Base-by-base conservation (phyloP, 2,113 vertebrate genomes). In the Empidonax alnorum region DNA sequence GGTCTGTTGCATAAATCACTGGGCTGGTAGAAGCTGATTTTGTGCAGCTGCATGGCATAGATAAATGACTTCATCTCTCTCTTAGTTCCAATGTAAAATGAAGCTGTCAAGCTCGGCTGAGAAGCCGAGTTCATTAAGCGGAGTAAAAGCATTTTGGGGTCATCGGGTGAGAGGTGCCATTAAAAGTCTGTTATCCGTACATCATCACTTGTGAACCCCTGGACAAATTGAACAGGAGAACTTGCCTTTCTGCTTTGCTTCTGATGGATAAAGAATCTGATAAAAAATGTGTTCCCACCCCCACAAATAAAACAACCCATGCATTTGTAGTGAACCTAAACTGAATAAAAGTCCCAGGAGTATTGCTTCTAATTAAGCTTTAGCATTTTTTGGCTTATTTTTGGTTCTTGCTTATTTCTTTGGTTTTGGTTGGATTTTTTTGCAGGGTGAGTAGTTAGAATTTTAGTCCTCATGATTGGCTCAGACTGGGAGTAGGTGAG, bases 61-160 rank as follows among this genome's bases (percentile, higher is more conserved):
- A 82, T 81, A 47, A 42, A 79, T 84, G 37, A 61, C 61, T 78
- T 87, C 2, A 5, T 82, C 44, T 82, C 28, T 66, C 37, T 85
- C 31, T 59, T 31, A 25, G 79, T 87, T 95, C 59, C 85, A 44
- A 33, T 50, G 37, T 71, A 59, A 74, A 85, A 67, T 67, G 46
- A 78, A 83, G 39, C 63, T 91, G 91, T 83, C 89, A 83, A 7
- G 53, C 58, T 89, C 35, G 35, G 31, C 49, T 72, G 28, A 21
- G 39, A 81, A 89, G 18, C 55, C 0, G 30, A 90, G 87, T 80
- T 94, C 72, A 77, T 77, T 86, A 94, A 55, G 33, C 39, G 63
- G 90, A 93, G 67, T 83, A 66, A 91, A 93, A 96, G 71, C 39
- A 42, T 72, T 74, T 74, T n/a, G 78, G 53, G 81, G 89, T 87